phyloP scores from a whole-genome alignment of 2,113 vertebrate genomes.

The Anarrhichthys ocellatus region DNA sequence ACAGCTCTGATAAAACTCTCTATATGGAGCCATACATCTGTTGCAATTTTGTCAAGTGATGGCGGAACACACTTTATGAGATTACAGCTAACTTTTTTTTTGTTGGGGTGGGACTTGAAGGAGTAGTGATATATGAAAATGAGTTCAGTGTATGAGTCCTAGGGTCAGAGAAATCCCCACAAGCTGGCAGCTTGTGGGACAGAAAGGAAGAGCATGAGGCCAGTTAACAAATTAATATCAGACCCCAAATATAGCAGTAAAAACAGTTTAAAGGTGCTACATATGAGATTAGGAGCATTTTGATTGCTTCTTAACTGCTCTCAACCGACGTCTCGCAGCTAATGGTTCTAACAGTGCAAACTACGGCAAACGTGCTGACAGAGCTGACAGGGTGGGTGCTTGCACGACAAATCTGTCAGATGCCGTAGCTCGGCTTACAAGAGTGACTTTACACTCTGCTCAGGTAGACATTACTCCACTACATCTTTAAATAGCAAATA shows the following conservation, averaged over 20 bases:
- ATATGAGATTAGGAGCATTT: too few species aligned
- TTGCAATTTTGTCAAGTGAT: neutral
- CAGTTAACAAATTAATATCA: slow-evolving; percentile 30
- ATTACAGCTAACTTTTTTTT: neutral
- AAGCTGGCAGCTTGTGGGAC: slow-evolving; percentile 11
- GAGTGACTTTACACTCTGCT: neutral
- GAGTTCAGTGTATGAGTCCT: slow-evolving; percentile 3
- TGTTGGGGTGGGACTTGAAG: neutral
- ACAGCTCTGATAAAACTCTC: neutral
- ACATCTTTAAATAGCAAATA: too few species aligned
- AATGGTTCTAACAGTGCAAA: too few species aligned
- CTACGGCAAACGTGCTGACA: too few species aligned
- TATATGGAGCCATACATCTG: neutral
- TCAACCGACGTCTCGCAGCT: too few species aligned
- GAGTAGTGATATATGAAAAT: neutral
- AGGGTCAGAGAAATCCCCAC: neutral
- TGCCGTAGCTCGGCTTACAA: neutral
- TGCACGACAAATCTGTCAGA: too few species aligned
- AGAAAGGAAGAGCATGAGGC: slow-evolving; percentile 9
- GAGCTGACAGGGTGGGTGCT: too few species aligned
- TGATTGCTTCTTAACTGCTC: too few species aligned
- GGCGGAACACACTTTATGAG: neutral
- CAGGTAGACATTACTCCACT: too few species aligned
- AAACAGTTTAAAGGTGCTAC: neutral
- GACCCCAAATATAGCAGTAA: slow-evolving; percentile 18